Percentiles rank a stretch among this genome's conserved stretches.
These are phyloP conservation scores for Acanthopagrus latus DNA, from an alignment of 2,797 vertebrate species.

Conservation along the genomic window DNA sequence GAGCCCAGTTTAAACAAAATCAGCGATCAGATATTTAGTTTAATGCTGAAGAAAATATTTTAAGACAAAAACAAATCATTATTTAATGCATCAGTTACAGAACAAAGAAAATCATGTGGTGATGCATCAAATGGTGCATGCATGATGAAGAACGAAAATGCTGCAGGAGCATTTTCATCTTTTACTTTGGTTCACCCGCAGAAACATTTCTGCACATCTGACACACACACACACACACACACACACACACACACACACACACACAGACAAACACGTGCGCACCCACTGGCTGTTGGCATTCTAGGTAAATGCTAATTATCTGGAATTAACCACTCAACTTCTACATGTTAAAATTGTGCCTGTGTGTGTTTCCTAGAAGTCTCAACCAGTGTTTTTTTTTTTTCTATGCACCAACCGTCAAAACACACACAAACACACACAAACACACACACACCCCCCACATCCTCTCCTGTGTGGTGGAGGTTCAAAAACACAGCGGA, in stretches of 20 bases:
- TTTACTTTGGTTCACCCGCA: background rate
- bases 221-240: background rate
- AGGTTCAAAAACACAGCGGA: background rate
- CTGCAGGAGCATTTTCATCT: background rate
- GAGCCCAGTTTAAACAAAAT: no score
- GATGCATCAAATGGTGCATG: background rate
- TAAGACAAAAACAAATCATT: no score
- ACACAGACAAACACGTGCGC: no score
- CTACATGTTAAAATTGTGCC: background rate
- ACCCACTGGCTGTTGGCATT: slow-evolving; percentile 13
- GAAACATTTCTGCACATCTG: background rate
- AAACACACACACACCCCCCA: slow-evolving; percentile 51
- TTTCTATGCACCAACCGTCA: slow-evolving; percentile 32
- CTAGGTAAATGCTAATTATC: slow-evolving; percentile 30
- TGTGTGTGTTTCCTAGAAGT: slow-evolving; percentile 64
- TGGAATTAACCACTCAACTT: slow-evolving; percentile 42
- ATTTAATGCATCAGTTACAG: no score
- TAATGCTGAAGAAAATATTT: no score
- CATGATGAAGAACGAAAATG: background rate
- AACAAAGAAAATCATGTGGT: background rate
- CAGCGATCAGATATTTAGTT: no score
- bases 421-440: slow-evolving; percentile 8
- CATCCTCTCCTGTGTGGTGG: slow-evolving; percentile 52
- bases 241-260: slow-evolving; percentile 6
- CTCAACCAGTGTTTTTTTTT: slow-evolving; percentile 4